Percentiles rank a stretch among this genome's conserved stretches.
Evolutionary conservation across 2,113 vertebrate species (phyloP).

Genomic region (Cynocephalus volans): DNA sequence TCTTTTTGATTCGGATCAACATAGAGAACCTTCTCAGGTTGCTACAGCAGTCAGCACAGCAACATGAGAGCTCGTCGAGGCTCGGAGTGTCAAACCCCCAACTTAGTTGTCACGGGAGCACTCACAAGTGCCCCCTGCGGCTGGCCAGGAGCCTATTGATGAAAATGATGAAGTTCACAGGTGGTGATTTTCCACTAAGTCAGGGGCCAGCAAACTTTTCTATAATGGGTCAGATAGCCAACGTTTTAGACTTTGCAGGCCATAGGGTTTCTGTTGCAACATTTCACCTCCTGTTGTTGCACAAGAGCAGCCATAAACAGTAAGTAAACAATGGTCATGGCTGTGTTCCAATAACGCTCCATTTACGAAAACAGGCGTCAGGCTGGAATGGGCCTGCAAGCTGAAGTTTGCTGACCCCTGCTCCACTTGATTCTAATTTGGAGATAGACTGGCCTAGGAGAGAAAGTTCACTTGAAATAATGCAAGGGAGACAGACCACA

Average conservation of each 20-base stretch:
- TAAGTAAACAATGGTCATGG: slow-evolving; percentile 25
- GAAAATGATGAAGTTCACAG: neutral
- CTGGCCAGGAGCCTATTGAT: neutral
- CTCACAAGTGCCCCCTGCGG: neutral
- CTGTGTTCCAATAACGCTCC: slow-evolving; percentile 5
- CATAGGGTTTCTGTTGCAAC: neutral
- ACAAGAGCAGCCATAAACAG: slow-evolving; percentile 5
- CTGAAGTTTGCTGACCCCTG: neutral
- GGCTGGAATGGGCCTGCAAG: neutral
- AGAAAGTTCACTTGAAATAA: slow-evolving; percentile 1
- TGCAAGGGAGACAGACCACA: neutral
- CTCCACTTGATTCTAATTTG: neutral
- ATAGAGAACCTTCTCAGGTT: neutral
- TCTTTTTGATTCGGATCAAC: neutral
- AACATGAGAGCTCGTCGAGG: neutral
- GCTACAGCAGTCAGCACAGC: too few relatives aligned
- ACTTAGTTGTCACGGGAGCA: neutral
- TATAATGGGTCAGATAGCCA: neutral
- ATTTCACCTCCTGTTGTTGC: neutral
- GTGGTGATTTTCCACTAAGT: slow-evolving; percentile 32
- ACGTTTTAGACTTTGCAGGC: slow-evolving; percentile 41
- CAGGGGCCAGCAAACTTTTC: neutral
- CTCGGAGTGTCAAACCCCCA: neutral
- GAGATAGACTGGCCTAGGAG: neutral
- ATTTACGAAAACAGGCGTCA: neutral